phyloP scores from a whole-genome alignment of 2,888 invertebrate genomes.

The Chrysina gloriosa region DNA sequence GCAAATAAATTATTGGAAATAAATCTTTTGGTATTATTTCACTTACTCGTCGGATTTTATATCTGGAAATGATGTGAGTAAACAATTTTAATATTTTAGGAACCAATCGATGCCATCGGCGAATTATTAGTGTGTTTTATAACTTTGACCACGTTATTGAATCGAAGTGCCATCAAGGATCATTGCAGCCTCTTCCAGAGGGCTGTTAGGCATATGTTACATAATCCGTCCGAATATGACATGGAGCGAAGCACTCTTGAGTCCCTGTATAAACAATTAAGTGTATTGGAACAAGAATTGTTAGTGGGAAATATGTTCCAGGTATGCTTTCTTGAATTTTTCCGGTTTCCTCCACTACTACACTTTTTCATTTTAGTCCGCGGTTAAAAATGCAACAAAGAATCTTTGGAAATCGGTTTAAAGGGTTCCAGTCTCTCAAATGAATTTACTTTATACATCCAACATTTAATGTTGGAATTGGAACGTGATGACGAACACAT shows the following conservation, averaged over 20 bases:
- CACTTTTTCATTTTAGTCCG: constrained; percentile 51
- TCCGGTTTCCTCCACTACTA: neutral
- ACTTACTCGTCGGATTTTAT: neutral
- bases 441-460: constrained; percentile 77
- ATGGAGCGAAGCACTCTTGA: constrained; percentile 72
- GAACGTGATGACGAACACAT: constrained; percentile 71
- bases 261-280: constrained; percentile 78
- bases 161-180: constrained; percentile 68
- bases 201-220: constrained; percentile 76
- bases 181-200: constrained; percentile 85
- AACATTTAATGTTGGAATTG: constrained; percentile 71
- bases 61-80: too few relatives aligned
- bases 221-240: constrained; percentile 72
- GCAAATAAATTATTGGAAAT: neutral
- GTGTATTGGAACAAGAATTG: constrained; percentile 75
- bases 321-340: constrained; percentile 63
- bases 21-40: neutral
- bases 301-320: constrained; percentile 79
- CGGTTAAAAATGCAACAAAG: constrained; percentile 60
- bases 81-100: too few relatives aligned
- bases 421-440: constrained; percentile 66
- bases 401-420: constrained; percentile 55
- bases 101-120: constrained; percentile 70
- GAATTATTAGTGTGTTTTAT: constrained; percentile 75
- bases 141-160: constrained; percentile 76